Percentiles rank a stretch among this genome's conserved stretches.
Evolutionary conservation across 2,888 invertebrate species (phyloP).

Genomic region (Nomada fucata): DNA sequence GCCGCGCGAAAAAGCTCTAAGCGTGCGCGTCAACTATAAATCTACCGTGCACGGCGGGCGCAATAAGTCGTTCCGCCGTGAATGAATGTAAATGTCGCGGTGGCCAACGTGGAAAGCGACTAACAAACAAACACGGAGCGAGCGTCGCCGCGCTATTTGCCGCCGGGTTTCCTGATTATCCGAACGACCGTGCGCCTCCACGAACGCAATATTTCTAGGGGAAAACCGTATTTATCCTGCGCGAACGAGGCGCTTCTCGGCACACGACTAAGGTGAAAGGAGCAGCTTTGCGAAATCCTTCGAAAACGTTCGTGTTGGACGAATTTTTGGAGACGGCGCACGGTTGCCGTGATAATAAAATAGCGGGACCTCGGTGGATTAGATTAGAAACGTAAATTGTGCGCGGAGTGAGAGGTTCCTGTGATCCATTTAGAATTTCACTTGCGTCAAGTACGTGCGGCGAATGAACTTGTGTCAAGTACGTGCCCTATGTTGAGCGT

Average conservation of each 20-base stretch:
- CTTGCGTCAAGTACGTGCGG: not conserved
- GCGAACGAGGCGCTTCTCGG: not conserved
- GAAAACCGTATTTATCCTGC: conserved; percentile 19
- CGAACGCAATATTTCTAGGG: conserved; percentile 7
- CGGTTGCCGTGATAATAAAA: too few relatives aligned
- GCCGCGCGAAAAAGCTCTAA: conserved; percentile 24
- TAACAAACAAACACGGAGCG: conserved; percentile 36
- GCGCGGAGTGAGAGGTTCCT: too few relatives aligned
- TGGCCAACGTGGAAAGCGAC: conserved; percentile 18
- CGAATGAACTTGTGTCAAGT: not conserved
- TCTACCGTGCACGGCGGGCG: conserved; percentile 20
- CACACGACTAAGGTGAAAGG: not conserved
- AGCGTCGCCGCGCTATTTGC: conserved; percentile 33
- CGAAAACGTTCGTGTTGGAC: too few relatives aligned
- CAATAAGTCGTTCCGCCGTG: conserved; percentile 41
- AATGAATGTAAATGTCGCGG: conserved; percentile 47
- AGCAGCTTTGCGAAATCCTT: not conserved
- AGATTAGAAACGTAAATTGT: too few relatives aligned
- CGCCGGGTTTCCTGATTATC: conserved; percentile 11
- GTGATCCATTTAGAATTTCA: not conserved
- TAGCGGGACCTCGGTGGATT: too few relatives aligned
- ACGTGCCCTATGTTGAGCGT: not conserved
- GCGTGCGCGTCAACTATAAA: conserved; percentile 47
- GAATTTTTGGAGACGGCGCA: too few relatives aligned
- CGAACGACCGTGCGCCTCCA: not conserved